Base-by-base conservation (phyloP, 1,140 invertebrate genomes). In the Tribolium madens region DNA sequence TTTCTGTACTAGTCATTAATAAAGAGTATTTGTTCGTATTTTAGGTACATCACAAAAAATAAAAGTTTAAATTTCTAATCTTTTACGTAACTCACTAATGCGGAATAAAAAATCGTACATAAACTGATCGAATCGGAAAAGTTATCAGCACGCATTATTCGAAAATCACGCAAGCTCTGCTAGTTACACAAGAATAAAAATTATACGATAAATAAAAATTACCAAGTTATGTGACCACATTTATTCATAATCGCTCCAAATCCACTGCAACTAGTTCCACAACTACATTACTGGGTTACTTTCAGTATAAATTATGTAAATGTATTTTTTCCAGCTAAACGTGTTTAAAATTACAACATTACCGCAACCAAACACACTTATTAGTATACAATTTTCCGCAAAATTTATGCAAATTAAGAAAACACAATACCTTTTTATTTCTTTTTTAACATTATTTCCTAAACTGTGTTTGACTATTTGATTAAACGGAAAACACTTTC, bases 401-500 rank as follows among this genome's bases (percentile, higher is more conserved):
- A 42, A 7, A 36, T 36, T 36, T 21, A 21, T 21, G 18, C 18
- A 21, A 26, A 26, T 26, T 26, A 26, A 42, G n/a, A 42, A 42
- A 42, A 42, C 36, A 10, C 36, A 10, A 42, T 9, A n/a, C 2
- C 2, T 42, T 36, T 36, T 36, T 36, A 10, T 36, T 9, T 42
- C 36, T 42, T 9, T 42, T 42, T 42, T 9, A 26, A 26, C 21
- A 26, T 26, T 26, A 3, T 42, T 42, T 42, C 26, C 10, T 64
- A 64, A 64, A 64, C 21, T 12, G 9, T 33, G 21, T 31, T 64
- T 26, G 52, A n/a, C 10, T 14, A 64, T 64, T n/a, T 64, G 26
- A 64, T 64, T 64, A 64, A 64, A 64, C 57, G 57, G 57, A 64
- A 64, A 64, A 64, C 57, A 64, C 57, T 64, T 64, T 64, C 57